Conservation (phyloP, 2,113 vertebrate species). For the Neolamprologus kungweensis region DNA sequence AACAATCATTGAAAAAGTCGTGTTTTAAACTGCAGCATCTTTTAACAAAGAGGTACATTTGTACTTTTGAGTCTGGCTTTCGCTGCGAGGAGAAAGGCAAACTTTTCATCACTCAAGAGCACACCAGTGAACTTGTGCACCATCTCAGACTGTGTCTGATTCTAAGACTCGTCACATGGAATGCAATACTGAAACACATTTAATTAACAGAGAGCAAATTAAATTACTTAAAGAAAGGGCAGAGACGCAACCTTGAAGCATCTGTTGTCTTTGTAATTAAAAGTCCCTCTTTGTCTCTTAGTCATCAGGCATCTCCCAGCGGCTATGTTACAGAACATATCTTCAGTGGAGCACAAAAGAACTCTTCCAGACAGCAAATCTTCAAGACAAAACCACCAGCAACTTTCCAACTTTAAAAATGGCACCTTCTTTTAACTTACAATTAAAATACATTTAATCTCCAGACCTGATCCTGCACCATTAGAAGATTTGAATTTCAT, state of each 20-base stretch:
- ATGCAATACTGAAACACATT: slow-evolving; percentile 30
- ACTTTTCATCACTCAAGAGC: background rate
- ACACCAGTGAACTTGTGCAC: background rate
- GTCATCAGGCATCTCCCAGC: slow-evolving; percentile 50
- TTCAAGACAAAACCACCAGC: background rate
- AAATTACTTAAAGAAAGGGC: slow-evolving; percentile 51
- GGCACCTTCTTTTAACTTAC: background rate
- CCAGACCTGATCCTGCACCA: background rate
- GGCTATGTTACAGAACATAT: slow-evolving; percentile 32
- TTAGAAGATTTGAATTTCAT: background rate
- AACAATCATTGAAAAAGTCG: background rate
- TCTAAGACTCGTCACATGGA: slow-evolving; percentile 6
- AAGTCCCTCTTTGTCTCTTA: slow-evolving; percentile 51
- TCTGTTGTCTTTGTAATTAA: slow-evolving; percentile 67
- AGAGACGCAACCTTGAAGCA: slow-evolving; percentile 50
- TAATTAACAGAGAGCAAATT: slow-evolving; percentile 65
- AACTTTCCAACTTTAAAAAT: background rate
- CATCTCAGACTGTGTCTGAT: background rate
- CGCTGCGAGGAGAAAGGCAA: background rate
- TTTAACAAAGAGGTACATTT: background rate
- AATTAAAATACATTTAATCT: background rate
- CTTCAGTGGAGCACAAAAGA: slow-evolving; percentile 29
- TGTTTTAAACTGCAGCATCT: background rate
- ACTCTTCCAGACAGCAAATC: background rate
- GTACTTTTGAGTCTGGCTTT: background rate